Evolutionary conservation across 2,888 invertebrate species (phyloP), one percentile per base, ranked within the genome.

Genomic region (Apoda limacodes): DNA sequence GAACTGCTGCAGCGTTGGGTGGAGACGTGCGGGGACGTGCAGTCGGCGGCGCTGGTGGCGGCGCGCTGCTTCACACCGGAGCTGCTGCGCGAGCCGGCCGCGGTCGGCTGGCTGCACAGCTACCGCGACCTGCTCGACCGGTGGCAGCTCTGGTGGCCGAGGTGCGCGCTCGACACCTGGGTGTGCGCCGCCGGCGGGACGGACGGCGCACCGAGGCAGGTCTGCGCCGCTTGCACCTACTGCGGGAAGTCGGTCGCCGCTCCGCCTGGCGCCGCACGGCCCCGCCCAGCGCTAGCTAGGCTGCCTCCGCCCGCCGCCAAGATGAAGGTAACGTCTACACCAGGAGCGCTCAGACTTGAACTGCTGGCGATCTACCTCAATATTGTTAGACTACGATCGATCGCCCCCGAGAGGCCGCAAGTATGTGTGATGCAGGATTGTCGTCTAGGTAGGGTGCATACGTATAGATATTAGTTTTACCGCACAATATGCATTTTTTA

Each of bases 171-270:
- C 61, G 96, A 97, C 72, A 92, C 94, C 43, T 86, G 87, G 56
- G 85, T 88, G 63, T 84, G 86, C 51, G 75, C 78, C 19, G 74
- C 71, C 42, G 30, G 33, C 32, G 39, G 40, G 25, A 46, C 32
- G 41, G 33, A 39, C 41, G 46, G 34, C 26, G 56, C 39, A 32
- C 50, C 59, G 47, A 55, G 60, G 4, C 60, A 60, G 46, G 68
- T 72, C 50, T 62, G 64, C 57, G 88, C 96, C 33, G 90, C 93
- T 4, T 98, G 98, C 71, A 94, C 93, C 56, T 98, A 94, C 76
- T 98, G 97, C 78, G 93, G 95, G 28, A 96, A 96, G 78, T 91
- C 92, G 40, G 92, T 97, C 43, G 92, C 92, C 1, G 89, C 90
- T 39, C 84, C 91, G 67, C 86, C 89, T 46, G 88, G 87, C n/a